Evolutionary conservation across 2,797 vertebrate species (phyloP), one percentile per base, ranked within the genome.

Genomic region (Serranus cabrilla): DNA sequence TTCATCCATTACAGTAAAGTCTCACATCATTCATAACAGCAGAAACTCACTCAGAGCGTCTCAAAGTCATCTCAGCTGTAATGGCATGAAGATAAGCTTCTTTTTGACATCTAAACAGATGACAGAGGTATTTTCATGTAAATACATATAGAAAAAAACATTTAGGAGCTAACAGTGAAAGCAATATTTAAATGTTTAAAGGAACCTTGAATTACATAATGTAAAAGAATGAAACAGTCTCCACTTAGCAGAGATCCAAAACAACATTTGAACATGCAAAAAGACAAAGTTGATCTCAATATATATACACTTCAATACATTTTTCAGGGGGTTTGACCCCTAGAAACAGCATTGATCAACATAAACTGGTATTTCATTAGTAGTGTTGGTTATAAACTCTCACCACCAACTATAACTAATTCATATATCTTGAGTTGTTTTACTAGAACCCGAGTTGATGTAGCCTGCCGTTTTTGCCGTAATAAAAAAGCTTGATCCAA

Each of bases 101-200:
- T 76, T 86, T 83, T 84, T 87, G 80, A 89, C 85, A 88, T 90
- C 80, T 81, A 34, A 81, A 84, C 70, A 85, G 84, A 92, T 88
- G 89, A 68, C 81, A 89, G 93, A 94, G 93, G 93, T 94, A 94
- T 92, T 92, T 93, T 89, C 59, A 90, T 90, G 86, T 89, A 87
- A 87, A 86, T 82, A 91, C 80, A 89, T 66, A 70, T 62, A 84
- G 23, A 80, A 18, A 83, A 87, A 78, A 87, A 79, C 74, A 75
- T 84, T 85, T 80, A 81, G 78, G 72, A 86, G 76, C 76, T 82
- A 92, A 83, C 86, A 87, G 78, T 75, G 56, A 90, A 92, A 85
- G 72, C 75, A 93, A 93, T 78, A 88, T 58, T 88, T 87, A 50
- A 80, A 90, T 61, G 56, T 87, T 88, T 62, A 90, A 89, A 92